Conservation (phyloP, 2,888 invertebrate species). For the Marasmarcha lunaedactyla region DNA sequence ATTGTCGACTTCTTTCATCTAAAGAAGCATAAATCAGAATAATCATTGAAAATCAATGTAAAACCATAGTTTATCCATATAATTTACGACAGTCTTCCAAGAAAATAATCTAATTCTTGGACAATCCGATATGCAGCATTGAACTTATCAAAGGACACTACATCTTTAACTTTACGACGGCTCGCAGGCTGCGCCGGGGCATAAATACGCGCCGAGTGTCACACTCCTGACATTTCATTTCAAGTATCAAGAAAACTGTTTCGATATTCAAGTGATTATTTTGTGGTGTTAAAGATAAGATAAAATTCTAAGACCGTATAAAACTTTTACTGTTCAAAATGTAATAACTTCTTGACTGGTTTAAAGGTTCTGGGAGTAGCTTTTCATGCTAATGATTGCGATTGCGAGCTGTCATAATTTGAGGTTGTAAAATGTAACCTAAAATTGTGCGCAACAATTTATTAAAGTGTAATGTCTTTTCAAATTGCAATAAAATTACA, state of each 20-base stretch:
- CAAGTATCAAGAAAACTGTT: conserved; percentile 65
- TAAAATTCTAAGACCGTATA: background rate
- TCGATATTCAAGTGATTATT: conserved; percentile 58
- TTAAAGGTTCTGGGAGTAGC: too few relatives aligned
- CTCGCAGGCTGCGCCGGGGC: conserved; percentile 42
- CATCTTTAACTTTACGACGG: conserved; percentile 65
- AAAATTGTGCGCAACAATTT: too few relatives aligned
- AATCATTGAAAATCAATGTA: too few relatives aligned
- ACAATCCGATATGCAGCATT: conserved; percentile 53
- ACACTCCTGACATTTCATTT: conserved; percentile 55
- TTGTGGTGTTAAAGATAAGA: conserved; percentile 43
- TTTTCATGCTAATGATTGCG: too few relatives aligned
- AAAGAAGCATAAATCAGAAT: too few relatives aligned
- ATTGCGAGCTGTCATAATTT: too few relatives aligned
- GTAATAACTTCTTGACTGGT: too few relatives aligned
- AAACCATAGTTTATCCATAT: too few relatives aligned
- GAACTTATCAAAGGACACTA: conserved; percentile 64
- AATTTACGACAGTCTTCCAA: conserved; percentile 12
- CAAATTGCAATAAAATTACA: too few relatives aligned
- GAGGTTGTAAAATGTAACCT: too few relatives aligned
- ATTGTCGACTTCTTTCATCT: too few relatives aligned
- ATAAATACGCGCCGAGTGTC: conserved; percentile 61
- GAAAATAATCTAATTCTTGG: conserved; percentile 17
- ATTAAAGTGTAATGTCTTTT: too few relatives aligned
- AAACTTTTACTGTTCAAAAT: background rate